Percentiles rank a stretch among this genome's conserved stretches.
These are phyloP conservation scores for Oryctolagus cuniculus DNA, from an alignment of 2,113 vertebrate species.

Conservation along the genomic window DNA sequence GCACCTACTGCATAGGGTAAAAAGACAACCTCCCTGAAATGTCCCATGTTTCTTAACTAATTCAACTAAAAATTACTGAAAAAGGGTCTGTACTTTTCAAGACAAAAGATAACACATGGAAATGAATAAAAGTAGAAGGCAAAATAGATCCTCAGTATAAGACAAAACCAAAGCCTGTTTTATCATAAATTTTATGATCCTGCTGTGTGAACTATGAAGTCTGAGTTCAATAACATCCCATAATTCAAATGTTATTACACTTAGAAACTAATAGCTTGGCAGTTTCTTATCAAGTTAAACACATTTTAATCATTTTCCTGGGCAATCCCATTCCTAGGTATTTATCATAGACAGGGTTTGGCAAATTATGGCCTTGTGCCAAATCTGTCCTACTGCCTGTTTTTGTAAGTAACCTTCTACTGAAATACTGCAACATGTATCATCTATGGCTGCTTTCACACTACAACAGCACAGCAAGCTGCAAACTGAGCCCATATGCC, in stretches of 20 bases:
- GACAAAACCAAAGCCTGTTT: conserved; percentile 15
- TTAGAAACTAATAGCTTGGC: background rate
- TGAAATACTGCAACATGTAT: background rate
- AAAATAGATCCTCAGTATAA: conserved; percentile 23
- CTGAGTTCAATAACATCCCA: conserved; percentile 7
- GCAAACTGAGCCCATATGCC: background rate
- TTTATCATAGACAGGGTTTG: background rate
- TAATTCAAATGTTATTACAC: background rate
- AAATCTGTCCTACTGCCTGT: background rate
- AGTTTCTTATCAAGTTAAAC: conserved; percentile 41
- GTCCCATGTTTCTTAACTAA: background rate
- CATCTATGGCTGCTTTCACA: background rate
- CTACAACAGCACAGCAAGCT: background rate
- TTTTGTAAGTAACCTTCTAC: background rate
- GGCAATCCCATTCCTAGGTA: background rate
- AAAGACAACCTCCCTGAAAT: background rate
- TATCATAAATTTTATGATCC: background rate
- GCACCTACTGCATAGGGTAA: background rate
- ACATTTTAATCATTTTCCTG: background rate
- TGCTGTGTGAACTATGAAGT: background rate
- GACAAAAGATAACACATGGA: background rate
- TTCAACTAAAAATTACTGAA: conserved; percentile 47
- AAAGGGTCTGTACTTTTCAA: background rate
- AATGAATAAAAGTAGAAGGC: background rate
- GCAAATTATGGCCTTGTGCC: background rate